These are phyloP conservation scores for Gari tellinella DNA, from an alignment of 2,888 invertebrate genomes.

Conservation along the genomic window DNA sequence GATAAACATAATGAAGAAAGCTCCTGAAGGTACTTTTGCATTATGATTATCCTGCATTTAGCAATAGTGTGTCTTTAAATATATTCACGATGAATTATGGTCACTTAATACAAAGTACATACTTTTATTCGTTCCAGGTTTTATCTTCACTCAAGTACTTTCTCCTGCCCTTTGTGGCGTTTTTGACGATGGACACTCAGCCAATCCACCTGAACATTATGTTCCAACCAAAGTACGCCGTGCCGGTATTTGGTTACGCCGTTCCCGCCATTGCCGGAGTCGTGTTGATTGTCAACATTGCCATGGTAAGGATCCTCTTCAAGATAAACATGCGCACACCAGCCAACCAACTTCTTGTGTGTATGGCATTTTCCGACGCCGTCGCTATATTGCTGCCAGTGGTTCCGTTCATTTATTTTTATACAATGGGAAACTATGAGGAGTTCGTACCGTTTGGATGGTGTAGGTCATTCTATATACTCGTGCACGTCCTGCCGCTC, in stretches of 20 bases:
- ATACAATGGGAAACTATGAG: slow-evolving; percentile 31
- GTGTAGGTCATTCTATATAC: slow-evolving; percentile 44
- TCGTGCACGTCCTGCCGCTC: slow-evolving; percentile 49
- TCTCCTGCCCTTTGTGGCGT: no score
- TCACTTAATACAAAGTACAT: no score
- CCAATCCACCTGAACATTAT: slow-evolving; percentile 37
- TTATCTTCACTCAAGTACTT: no score
- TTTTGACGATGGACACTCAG: background rate
- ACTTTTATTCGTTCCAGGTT: no score
- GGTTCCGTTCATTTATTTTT: slow-evolving; percentile 43
- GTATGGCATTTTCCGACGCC: slow-evolving; percentile 46
- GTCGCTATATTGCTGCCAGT: slow-evolving; percentile 39
- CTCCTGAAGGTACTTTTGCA: no score
- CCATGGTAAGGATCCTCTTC: slow-evolving; percentile 35
- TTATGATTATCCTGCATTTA: no score
- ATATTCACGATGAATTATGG: no score
- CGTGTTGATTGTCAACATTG: slow-evolving; percentile 28
- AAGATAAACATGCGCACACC: slow-evolving; percentile 49
- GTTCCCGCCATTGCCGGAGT: slow-evolving; percentile 42
- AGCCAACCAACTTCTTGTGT: slow-evolving; percentile 30
- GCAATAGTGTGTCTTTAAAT: no score
- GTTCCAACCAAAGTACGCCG: slow-evolving; percentile 41
- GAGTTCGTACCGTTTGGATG: slow-evolving; percentile 48
- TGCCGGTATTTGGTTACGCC: slow-evolving; percentile 47
- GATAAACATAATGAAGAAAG: no score